These are phyloP conservation scores for Coptodon rendalli DNA, from an alignment of 2,113 vertebrate species.

Conservation along the genomic window DNA sequence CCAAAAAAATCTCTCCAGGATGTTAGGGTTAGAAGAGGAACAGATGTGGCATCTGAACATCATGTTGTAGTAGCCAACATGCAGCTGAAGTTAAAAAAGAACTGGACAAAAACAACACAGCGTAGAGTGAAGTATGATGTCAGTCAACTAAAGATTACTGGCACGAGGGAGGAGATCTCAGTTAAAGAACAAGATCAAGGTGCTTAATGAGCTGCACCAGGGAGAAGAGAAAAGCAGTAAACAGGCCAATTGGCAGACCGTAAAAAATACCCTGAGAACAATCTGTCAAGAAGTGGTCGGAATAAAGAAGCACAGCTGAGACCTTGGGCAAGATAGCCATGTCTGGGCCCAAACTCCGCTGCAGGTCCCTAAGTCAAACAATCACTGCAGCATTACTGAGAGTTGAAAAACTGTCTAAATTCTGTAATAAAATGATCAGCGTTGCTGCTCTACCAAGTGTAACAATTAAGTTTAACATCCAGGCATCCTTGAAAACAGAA, in stretches of 20 bases:
- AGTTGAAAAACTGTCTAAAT: background rate
- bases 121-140: background rate
- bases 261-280: background rate
- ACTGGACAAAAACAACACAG: background rate
- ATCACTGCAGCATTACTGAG: background rate
- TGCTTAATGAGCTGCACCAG: background rate
- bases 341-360: background rate
- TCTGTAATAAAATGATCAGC: background rate
- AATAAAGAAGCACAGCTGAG: background rate
- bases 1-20: background rate
- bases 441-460: background rate
- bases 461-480: background rate
- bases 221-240: background rate
- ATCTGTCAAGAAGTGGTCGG: background rate
- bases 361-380: background rate
- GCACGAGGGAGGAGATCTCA: background rate
- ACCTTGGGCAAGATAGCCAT: background rate
- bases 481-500: background rate
- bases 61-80: background rate
- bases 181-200: background rate
- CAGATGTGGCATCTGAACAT: background rate
- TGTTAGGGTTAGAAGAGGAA: background rate
- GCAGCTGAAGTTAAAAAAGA: background rate
- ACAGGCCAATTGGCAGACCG: background rate
- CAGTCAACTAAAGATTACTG: background rate